These are phyloP conservation scores for Sicus ferrugineus DNA, from an alignment of 2,888 invertebrate species.

Conservation along the genomic window DNA sequence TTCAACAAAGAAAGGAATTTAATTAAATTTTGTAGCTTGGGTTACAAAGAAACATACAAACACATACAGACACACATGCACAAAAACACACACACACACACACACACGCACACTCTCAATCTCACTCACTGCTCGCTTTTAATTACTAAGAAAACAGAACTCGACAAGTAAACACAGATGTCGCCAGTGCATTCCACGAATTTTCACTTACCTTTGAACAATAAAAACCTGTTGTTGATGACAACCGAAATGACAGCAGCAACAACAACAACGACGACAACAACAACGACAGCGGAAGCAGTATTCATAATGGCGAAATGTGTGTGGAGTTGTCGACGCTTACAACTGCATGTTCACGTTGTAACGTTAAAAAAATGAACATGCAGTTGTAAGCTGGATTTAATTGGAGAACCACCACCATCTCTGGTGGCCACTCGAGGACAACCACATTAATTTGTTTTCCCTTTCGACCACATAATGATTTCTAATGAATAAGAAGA, in stretches of 20 bases:
- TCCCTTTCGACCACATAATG: too few relatives aligned
- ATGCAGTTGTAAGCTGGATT: too few relatives aligned
- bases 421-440: too few relatives aligned
- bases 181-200: neutral
- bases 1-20: constrained; percentile 18
- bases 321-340: too few relatives aligned
- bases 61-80: neutral
- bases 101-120: neutral
- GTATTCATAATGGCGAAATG: too few relatives aligned
- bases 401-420: too few relatives aligned
- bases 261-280: too few relatives aligned
- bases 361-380: too few relatives aligned
- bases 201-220: neutral
- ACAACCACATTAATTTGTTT: too few relatives aligned
- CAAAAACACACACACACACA: neutral
- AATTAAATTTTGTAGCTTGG: neutral
- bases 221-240: neutral
- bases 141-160: neutral
- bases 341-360: too few relatives aligned
- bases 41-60: neutral
- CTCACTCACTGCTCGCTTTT: neutral
- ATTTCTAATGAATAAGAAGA: too few relatives aligned
- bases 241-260: neutral
- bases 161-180: neutral
- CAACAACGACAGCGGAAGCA: too few relatives aligned